Percentiles rank a stretch among this genome's conserved stretches.
Conservation (phyloP, 2,113 vertebrate species). For the Geococcyx californianus region DNA sequence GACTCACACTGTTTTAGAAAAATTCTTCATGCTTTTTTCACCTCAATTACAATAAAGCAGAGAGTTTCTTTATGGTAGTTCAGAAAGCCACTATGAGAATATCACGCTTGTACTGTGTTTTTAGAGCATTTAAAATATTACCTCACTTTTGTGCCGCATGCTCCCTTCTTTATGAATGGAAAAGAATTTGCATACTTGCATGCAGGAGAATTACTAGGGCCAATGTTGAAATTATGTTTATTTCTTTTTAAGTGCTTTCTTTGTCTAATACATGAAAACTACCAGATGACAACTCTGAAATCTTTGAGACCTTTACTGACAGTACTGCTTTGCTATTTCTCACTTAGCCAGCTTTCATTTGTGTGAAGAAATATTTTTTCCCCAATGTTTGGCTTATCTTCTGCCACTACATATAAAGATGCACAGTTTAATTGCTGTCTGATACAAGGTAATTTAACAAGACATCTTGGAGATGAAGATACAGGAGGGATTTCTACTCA, state of each 20-base stretch:
- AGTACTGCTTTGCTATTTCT: not conserved
- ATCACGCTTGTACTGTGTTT: not conserved
- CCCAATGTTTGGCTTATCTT: not conserved
- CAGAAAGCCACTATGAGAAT: not conserved
- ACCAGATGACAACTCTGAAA: not conserved
- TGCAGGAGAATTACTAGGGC: not conserved
- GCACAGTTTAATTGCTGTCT: not conserved
- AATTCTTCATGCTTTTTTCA: not conserved
- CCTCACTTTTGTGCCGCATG: not conserved
- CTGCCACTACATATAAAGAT: not conserved
- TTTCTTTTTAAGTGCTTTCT: not conserved
- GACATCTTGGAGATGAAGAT: not conserved
- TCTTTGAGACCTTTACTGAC: not conserved
- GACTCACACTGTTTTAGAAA: not conserved
- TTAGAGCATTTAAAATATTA: not conserved
- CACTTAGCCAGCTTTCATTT: not conserved
- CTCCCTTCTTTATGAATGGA: not conserved
- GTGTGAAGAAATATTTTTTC: not conserved
- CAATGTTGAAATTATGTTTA: not conserved
- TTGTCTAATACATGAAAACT: not conserved
- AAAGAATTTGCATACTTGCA: not conserved
- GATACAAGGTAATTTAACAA: not conserved
- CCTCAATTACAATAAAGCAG: not conserved
- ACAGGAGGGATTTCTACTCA: not conserved
- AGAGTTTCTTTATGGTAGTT: not conserved